Base-by-base conservation (phyloP, 2,113 vertebrate species). In the Aegypius monachus region DNA sequence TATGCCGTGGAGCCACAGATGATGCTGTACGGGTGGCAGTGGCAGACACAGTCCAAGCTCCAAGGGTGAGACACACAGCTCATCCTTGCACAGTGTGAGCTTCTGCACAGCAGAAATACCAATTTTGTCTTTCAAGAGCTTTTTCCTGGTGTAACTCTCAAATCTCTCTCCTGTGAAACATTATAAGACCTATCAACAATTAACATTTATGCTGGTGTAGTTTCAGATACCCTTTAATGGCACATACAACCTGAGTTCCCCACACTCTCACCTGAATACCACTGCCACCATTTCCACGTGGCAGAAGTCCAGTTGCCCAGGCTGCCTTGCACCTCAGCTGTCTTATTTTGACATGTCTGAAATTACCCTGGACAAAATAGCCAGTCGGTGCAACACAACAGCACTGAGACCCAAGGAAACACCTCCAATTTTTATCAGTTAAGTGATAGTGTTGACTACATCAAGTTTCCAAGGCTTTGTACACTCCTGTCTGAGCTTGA, bases 21-120 rank as follows among this genome's bases (percentile, higher is more conserved):
- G 42, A 2, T 10, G 36, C 6, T 36, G 26, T 6, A 11, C 0
- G 0, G 27, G 38, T 3, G 5, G 50, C 65, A 42, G 48, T 6
- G 32, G 21, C 45, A 78, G 40, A 10, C 12, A 2, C 0, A 1
- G 43, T 6, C 62, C n/a, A 62, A 62, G 25, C 43, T 40, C 59
- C 50, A 47, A n/a, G 61, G 38, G 68, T 7, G 26, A 18, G 16
- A 48, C 34, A 31, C 61, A 6, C 29, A 47, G 71, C 70, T 71
- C 52, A 2, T 12, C 84, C 42, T 27, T 25, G 42, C 53, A 38
- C 61, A 13, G 14, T 1, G 48, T 23, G 16, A 77, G 36, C 42
- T 80, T 17, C 36, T 67, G 63, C 38, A 42, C n/a, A 55, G 50
- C 61, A 38, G 14, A 82, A 86, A 83, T 2, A 31, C 4, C 22